phyloP scores from a whole-genome alignment of 2,113 vertebrate genomes.

The Leucoraja erinaceus region DNA sequence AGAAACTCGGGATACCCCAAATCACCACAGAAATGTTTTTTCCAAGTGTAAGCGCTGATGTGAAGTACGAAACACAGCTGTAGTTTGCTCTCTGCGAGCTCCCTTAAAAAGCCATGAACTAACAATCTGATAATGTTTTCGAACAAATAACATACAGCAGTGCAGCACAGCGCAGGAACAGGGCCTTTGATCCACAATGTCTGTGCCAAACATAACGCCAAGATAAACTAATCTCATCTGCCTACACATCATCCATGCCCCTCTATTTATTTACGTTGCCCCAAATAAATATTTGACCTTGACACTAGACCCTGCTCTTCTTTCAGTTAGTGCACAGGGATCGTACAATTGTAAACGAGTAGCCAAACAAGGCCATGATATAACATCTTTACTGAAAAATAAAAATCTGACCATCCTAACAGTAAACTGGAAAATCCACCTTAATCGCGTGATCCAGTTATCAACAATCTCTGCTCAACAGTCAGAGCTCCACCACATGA shows the following conservation, averaged over 20 bases:
- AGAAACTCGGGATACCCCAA: neutral
- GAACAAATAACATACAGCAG: no score
- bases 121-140: neutral
- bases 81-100: neutral
- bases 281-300: neutral
- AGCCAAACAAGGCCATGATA: neutral
- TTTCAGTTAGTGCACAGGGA: neutral
- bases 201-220: no score
- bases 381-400: neutral
- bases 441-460: neutral
- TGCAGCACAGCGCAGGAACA: no score
- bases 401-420: neutral
- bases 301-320: neutral
- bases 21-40: neutral
- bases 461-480: neutral
- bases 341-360: neutral
- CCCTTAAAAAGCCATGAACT: neutral
- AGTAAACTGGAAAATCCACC: neutral
- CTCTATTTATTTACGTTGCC: neutral
- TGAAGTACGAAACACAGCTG: neutral
- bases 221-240: no score
- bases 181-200: no score
- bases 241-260: no score
- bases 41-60: neutral
- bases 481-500: neutral